Percentiles rank a stretch among this genome's conserved stretches.
These are phyloP conservation scores for Sardina pilchardus DNA, from an alignment of 2,113 vertebrate species.

Conservation along the genomic window DNA sequence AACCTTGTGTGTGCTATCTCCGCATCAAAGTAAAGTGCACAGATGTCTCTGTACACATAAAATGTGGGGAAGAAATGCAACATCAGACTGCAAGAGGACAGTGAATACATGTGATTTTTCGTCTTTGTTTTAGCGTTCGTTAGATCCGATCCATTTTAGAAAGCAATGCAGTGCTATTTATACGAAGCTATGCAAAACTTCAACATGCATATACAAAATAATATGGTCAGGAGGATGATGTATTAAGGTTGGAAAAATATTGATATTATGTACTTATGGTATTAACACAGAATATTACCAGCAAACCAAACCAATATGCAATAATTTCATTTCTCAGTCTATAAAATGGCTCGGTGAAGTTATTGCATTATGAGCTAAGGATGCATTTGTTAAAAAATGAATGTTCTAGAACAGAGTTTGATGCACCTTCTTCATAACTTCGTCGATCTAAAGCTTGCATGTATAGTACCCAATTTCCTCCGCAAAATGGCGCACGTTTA, in stretches of 20 bases:
- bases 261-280: no score
- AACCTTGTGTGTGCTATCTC: not conserved
- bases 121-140: not conserved
- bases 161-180: not conserved
- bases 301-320: conserved; percentile 24
- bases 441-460: not conserved
- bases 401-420: not conserved
- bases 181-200: not conserved
- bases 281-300: not conserved
- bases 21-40: not conserved
- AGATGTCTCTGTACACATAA: not conserved
- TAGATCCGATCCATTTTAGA: not conserved
- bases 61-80: not conserved
- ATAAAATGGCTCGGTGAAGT: not conserved
- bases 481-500: conserved; percentile 14
- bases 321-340: not conserved
- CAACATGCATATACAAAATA: not conserved
- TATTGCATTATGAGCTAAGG: not conserved
- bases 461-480: conserved; percentile 1
- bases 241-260: not conserved
- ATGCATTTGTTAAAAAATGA: not conserved
- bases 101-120: not conserved
- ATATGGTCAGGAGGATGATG: not conserved
- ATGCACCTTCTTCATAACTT: not conserved
- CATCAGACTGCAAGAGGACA: not conserved